A percentile compares a stretch with the other conserved stretches of the same genome.
Evolutionary conservation across 2,797 vertebrate genomes (phyloP).

Genomic region (Neosilurus hyrtlii): DNA sequence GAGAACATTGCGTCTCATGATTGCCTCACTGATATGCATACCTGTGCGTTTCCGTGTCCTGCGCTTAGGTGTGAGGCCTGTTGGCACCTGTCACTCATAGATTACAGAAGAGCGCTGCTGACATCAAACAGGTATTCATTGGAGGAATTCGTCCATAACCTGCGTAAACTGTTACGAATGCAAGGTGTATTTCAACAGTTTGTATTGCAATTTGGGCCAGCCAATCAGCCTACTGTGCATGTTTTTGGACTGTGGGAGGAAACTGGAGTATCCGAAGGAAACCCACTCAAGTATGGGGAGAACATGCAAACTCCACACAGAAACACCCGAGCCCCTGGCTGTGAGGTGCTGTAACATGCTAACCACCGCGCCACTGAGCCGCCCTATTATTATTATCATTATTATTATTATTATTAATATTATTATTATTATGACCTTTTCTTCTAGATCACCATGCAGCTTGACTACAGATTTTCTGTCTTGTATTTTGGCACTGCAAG

Average conservation of each 20-base stretch:
- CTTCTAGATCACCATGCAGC: not conserved
- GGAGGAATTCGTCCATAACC: too few relatives aligned
- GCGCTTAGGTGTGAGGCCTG: not conserved
- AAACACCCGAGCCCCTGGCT: too few relatives aligned
- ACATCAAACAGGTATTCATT: not conserved
- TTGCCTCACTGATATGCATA: not conserved
- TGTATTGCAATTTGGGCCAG: too few relatives aligned
- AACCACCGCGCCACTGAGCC: too few relatives aligned
- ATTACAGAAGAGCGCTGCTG: slow-evolving; percentile 19
- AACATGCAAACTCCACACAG: too few relatives aligned
- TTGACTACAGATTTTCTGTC: slow-evolving; percentile 31
- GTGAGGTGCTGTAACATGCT: too few relatives aligned
- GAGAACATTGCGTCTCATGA: not conserved
- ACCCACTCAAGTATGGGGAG: too few relatives aligned
- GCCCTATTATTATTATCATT: not conserved
- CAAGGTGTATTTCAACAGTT: too few relatives aligned
- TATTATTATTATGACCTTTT: not conserved
- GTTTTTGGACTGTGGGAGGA: too few relatives aligned
- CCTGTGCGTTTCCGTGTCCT: not conserved
- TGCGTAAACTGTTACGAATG: too few relatives aligned
- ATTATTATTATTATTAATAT: not conserved
- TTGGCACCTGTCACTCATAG: slow-evolving; percentile 33
- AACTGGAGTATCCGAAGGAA: too few relatives aligned
- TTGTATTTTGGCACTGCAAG: slow-evolving; percentile 5
- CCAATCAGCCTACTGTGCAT: too few relatives aligned